A percentile compares a stretch with the other conserved stretches of the same genome.
Evolutionary conservation across 2,888 invertebrate genomes (phyloP).

Genomic region (Petrolisthes manimaculis): DNA sequence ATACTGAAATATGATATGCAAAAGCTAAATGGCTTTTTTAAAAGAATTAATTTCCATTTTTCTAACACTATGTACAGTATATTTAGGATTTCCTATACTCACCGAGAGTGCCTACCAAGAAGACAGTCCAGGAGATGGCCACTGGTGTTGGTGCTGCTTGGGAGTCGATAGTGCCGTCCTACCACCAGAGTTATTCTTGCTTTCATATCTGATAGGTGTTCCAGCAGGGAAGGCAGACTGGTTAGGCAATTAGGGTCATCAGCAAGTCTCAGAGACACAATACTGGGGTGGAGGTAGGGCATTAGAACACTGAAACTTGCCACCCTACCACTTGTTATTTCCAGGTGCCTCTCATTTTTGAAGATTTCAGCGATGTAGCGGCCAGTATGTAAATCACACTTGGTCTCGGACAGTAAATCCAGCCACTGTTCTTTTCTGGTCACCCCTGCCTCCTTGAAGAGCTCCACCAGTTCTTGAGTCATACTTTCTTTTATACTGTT

Average conservation of each 20-base stretch:
- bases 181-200: neutral
- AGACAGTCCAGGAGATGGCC: neutral
- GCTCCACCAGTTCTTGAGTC: neutral
- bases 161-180: neutral
- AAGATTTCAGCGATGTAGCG: neutral
- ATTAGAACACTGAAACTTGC: neutral
- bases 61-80: too few species aligned
- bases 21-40: too few species aligned
- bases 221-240: neutral
- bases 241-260: neutral
- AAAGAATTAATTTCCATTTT: too few species aligned
- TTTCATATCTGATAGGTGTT: neutral
- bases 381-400: neutral
- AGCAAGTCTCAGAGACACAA: neutral
- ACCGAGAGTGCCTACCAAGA: neutral
- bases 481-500: neutral
- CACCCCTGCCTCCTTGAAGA: neutral
- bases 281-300: neutral
- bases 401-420: neutral
- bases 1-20: too few species aligned
- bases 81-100: neutral
- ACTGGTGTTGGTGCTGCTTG: neutral
- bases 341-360: neutral
- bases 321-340: neutral
- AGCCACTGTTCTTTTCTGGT: constrained; percentile 1